Evolutionary conservation across 2,888 invertebrate genomes (phyloP).

Genomic region (Agrochola circellaris): DNA sequence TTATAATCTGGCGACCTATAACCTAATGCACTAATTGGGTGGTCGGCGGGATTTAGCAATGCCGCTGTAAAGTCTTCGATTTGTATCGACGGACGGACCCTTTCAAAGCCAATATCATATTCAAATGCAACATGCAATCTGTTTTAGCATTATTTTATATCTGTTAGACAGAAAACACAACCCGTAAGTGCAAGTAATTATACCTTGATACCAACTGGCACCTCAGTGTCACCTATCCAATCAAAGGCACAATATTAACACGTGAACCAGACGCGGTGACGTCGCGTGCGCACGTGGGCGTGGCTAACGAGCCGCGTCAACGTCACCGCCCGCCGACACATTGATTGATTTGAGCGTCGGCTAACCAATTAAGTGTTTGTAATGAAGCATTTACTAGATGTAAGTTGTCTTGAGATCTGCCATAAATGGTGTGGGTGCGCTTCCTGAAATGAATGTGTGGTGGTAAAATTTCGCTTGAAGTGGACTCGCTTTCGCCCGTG

Average conservation of each 20-base stretch:
- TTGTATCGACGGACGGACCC: too few species aligned
- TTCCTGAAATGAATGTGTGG: conserved; percentile 30
- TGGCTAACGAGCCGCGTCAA: conserved; percentile 65
- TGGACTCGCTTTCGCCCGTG: background rate
- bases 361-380: conserved; percentile 63
- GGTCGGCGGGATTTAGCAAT: too few species aligned
- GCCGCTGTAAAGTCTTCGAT: background rate
- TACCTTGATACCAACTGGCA: conserved; percentile 39
- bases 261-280: conserved; percentile 57
- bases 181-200: conserved; percentile 50
- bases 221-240: conserved; percentile 45
- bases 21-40: background rate
- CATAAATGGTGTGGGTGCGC: conserved; percentile 37
- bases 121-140: background rate
- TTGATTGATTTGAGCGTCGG: conserved; percentile 62
- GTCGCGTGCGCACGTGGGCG: conserved; percentile 73
- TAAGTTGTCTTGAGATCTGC: conserved; percentile 46
- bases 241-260: conserved; percentile 59
- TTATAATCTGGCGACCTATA: background rate
- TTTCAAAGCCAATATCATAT: background rate
- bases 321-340: conserved; percentile 53
- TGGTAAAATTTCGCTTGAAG: background rate
- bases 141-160: background rate
- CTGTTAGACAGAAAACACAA: background rate
- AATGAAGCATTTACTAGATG: conserved; percentile 60